These are phyloP conservation scores for Magallana angulata DNA, from an alignment of 1,140 invertebrate genomes.

Conservation along the genomic window DNA sequence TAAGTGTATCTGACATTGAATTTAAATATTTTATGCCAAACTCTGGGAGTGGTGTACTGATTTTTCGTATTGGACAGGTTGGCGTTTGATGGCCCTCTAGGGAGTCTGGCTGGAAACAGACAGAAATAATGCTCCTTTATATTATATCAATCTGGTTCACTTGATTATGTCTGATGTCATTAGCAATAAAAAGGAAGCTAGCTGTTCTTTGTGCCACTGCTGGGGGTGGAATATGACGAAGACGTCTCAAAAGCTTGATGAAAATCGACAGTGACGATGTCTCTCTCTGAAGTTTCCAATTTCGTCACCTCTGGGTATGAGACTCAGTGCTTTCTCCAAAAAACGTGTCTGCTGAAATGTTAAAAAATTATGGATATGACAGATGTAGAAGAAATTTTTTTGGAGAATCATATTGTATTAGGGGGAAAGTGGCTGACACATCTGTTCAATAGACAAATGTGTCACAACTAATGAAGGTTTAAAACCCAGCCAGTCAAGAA, in stretches of 20 bases:
- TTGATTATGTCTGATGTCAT: constrained; percentile 3
- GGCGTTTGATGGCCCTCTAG: not conserved
- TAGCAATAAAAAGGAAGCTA: not conserved
- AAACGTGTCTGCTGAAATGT: not conserved
- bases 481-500: no score
- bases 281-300: not conserved
- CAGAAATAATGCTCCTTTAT: not conserved
- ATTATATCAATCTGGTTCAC: not conserved
- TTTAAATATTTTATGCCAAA: no score
- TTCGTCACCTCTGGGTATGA: constrained; percentile 5
- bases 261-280: not conserved
- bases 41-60: no score
- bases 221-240: constrained; percentile 1
- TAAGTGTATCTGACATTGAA: no score
- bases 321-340: not conserved
- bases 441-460: no score
- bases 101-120: not conserved
- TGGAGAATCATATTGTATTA: no score
- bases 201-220: not conserved
- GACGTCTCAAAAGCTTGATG: not conserved
- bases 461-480: no score
- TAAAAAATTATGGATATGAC: not conserved
- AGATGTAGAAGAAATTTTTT: not conserved
- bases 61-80: not conserved
- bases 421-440: no score